Base-by-base conservation (phyloP, 2,888 invertebrate genomes). In the Phortica magna region DNA sequence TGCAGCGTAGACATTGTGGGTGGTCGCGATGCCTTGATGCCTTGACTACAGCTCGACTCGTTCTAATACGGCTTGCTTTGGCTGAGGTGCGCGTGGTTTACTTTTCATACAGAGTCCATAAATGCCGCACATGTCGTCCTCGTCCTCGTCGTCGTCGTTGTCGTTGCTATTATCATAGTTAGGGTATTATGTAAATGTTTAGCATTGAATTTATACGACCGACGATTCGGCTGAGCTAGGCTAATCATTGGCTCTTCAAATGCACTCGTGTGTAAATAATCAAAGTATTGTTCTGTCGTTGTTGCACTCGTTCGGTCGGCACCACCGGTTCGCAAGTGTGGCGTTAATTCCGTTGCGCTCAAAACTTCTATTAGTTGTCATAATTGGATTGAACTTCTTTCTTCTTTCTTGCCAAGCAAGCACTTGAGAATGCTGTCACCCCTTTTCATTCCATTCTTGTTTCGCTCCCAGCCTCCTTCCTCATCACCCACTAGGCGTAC, bases 191-290 rank as follows among this genome's bases (percentile, higher is more conserved):
- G 74, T 74, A 74, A 74, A 74, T 41, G 19, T 61, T 68, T 53
- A 59, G 17, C 59, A 31, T 48, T 14, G 48, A 48, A 75, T 80
- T 83, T 76, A 70, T 79, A 83, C 77, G 77, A 48, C 53, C 41
- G 61, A 53, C 75, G 72, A 19, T 42, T 61, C 19, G 61, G 12
- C 55, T 55, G 76, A 67, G 78, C 74, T 80, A 57, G 77, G 82
- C 88, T 90, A 91, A 91, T 90, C 89, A 89, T 85, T 85, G 81
- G 79, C 91, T 89, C 89, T 91, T 90, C 85, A 82, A 83, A 83
- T 73, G 80, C 84, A 85, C 82, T 88, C 91, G 86, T 87, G 89
- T 89, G 88, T 83, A 83, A 89, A 78, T 85, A 85, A 90, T 85
- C 77, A 77, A 74, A 31, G 78, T 77, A 89, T 89, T 85, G 89